A percentile compares a stretch with the other conserved stretches of the same genome.
phyloP scores from a whole-genome alignment of 1,140 invertebrate genomes.

The Globodera ellingtonae region DNA sequence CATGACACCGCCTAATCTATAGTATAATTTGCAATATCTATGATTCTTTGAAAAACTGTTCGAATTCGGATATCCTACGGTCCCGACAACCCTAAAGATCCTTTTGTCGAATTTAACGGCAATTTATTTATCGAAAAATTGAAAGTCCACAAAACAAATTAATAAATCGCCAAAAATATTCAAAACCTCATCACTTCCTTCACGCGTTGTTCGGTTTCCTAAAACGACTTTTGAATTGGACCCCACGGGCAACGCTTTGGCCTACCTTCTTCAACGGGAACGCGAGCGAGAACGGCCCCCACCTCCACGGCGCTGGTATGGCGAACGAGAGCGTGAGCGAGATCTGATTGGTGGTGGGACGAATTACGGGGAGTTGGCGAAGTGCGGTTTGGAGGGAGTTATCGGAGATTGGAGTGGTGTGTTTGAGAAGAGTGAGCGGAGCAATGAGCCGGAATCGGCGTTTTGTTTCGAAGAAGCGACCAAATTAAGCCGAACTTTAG shows the following conservation, averaged over 20 bases:
- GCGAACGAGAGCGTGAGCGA: conserved; percentile 33
- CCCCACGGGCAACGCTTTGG: not conserved
- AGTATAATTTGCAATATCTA: too few relatives aligned
- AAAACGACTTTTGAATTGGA: not conserved
- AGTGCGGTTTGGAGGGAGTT: conserved; percentile 1
- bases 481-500: not conserved
- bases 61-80: too few relatives aligned
- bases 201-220: not conserved
- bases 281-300: conserved; percentile 33
- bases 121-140: too few relatives aligned
- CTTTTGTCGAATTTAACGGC: too few relatives aligned
- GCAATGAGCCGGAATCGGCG: not conserved
- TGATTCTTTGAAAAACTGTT: too few relatives aligned
- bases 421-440: not conserved
- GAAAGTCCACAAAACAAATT: not conserved
- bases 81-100: too few relatives aligned
- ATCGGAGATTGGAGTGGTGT: not conserved
- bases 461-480: conserved; percentile 8
- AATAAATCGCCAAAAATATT: not conserved
- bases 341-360: conserved; percentile 12
- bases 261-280: conserved; percentile 23
- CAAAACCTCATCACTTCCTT: not conserved
- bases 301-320: conserved; percentile 34
- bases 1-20: too few relatives aligned
- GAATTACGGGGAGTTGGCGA: conserved; percentile 14